Base-by-base conservation (phyloP, 92 coral and sea anemone species). In the Anthopleura xanthogrammica region DNA sequence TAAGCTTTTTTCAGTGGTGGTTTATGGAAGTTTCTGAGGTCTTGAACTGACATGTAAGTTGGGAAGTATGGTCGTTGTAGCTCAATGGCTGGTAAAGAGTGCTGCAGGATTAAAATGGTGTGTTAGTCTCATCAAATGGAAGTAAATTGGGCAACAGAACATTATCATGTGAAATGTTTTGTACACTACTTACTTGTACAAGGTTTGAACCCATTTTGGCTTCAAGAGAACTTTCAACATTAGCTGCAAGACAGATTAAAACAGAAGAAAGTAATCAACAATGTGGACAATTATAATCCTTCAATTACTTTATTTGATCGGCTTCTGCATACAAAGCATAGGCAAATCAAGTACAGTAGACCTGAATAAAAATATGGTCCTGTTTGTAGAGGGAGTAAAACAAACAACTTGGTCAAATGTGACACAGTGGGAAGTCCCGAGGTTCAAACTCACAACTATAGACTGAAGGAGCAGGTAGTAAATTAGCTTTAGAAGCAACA, bases 41-140 rank as follows among this genome's bases (percentile, higher is more conserved):
- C 95, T 20, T 87, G 93, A 41, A 86, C 81, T 41, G 93, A 88
- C 96, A 94, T 93, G 82, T 89, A 96, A 41, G 99, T 96, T 57
- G 99, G 99, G 85, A 96, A 96, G 77, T 92, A 96, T 42, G 99
- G 99, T 41, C 98, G 84, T 58, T 96, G 99, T 10, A 96, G 90
- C 55, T 94, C 95, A 71, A 92, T 89, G 2, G 98, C 95, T 46
- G 99, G 99, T 62, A 95, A 84, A 13, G 99, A 96, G 83, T 96
- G 99, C 99, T 96, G 90, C 7, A 36, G 66, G 41, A 29, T 73
- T 41, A 74, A 80, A 77, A 22, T 9, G 11, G 29, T 36, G 19
- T 68, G 74, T 68, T 23, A 68, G 40, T 68, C 17, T 10, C 42
- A 68, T 68, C 16, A 68, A 29, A 23, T 14, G 6, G 16, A 24